Conservation (phyloP, 1,140 invertebrate species). For the Metaphire vulgaris region DNA sequence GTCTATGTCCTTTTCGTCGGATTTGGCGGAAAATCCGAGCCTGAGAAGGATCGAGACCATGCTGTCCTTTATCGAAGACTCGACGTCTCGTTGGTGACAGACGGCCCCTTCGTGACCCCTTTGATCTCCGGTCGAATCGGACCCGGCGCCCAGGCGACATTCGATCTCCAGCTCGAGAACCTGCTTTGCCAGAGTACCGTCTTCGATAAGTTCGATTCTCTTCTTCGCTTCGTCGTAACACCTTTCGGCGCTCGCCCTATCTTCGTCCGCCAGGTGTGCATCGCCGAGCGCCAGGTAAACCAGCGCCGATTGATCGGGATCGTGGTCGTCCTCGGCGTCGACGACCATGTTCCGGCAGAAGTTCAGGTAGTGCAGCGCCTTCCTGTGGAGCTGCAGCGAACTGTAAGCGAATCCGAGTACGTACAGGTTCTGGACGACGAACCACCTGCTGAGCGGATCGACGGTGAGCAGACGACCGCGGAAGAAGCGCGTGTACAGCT, state of each 20-base stretch:
- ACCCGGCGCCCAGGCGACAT: conserved; percentile 12
- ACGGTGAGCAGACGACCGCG: conserved; percentile 11
- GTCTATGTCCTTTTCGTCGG: conserved; percentile 23
- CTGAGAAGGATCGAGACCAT: conserved; percentile 17
- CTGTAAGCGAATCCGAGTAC: conserved; percentile 26
- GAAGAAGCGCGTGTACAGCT: conserved; percentile 4
- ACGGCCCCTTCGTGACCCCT: conserved; percentile 25
- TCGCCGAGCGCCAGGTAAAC: not conserved
- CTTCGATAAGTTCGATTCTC: not conserved
- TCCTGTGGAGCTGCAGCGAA: conserved; percentile 14
- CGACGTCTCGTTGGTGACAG: conserved; percentile 20
- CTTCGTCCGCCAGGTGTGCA: not conserved
- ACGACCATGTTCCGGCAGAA: conserved; percentile 11
- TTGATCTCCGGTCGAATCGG: conserved; percentile 5
- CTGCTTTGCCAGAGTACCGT: not conserved
- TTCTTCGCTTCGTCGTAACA: conserved; percentile 14
- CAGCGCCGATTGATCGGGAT: conserved; percentile 3
- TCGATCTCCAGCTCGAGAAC: conserved; percentile 28
- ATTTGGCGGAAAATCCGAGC: conserved; percentile 22
- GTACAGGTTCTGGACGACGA: conserved; percentile 23
- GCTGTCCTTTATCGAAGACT: conserved; percentile 21
- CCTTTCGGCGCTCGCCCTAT: not conserved
- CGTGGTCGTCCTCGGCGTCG: not conserved
- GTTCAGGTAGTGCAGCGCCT: conserved; percentile 27
- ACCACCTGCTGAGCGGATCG: conserved; percentile 16